Base-by-base conservation (phyloP, 2,797 vertebrate genomes). In the Acipenser ruthenus region DNA sequence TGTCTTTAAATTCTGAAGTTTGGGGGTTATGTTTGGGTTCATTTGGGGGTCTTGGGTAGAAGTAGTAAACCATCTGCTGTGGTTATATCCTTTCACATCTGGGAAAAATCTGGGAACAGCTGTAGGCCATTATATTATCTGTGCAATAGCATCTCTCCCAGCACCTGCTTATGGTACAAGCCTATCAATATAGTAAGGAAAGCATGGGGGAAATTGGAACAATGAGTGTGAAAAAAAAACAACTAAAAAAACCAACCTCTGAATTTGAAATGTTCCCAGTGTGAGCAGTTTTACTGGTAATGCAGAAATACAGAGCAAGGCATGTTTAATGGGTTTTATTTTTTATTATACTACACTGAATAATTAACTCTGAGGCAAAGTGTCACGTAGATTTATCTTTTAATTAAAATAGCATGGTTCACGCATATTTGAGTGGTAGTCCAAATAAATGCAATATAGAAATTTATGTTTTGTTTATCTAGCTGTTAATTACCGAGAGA, bases 391-490 rank as follows among this genome's bases (percentile, higher is more conserved):
- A 99, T 99, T 99, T 98, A 99, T 99, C 95, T 96, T 99, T 99
- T 99, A 98, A 99, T 99, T 99, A 99, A 99, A 98, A 97, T 93
- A 95, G 91, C 91, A 93, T 94, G 93, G 93, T 95, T 95, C 91
- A 92, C 93, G 92, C 94, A 94, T 95, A 37, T 98, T 97, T 96
- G 95, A 99, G 94, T 96, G 93, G 93, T 95, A 93, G 94, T 96
- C 94, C 93, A 99, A 97, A 98, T 98, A 98, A 97, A 97, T 89
- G 94, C 95, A 96, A 96, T 95, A 96, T 95, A 93, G 90, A 94
- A 97, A 98, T 98, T 98, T 98, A 99, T 99, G 95, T 95, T 99
- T 89, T 96, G 95, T 98, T 98, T 99, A 95, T 97, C 94, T 95
- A 94, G 92, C 90, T 94, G 94, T 97, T 97, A 97, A 96, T 99